Percentiles rank a stretch among this genome's conserved stretches.
phyloP scores from a whole-genome alignment of 1,140 invertebrate genomes.

The Mycetomoellerius zeteki region DNA sequence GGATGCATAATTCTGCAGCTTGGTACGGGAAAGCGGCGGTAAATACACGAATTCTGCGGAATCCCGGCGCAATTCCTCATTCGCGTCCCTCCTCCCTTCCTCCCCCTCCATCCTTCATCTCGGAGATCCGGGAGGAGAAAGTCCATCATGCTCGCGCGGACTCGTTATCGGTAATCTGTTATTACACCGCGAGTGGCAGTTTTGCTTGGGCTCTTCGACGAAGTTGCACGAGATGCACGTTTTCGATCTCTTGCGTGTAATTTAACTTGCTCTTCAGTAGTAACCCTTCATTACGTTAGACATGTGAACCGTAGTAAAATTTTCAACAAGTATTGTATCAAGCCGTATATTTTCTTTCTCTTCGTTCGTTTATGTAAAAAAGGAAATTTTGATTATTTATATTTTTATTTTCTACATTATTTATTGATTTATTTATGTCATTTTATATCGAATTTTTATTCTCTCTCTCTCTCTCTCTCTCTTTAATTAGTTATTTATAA shows the following conservation, averaged over 20 bases:
- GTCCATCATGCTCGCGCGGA: slow-evolving; percentile 38
- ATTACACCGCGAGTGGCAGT: slow-evolving; percentile 43
- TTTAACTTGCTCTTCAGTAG: slow-evolving; percentile 20
- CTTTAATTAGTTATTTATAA: background rate
- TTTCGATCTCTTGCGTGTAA: slow-evolving; percentile 34
- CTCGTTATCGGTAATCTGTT: slow-evolving; percentile 54
- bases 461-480: too few relatives aligned
- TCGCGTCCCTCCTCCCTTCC: background rate
- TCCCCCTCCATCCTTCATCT: too few relatives aligned
- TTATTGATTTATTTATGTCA: background rate
- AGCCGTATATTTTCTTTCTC: background rate
- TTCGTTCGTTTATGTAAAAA: background rate
- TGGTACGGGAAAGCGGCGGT: slow-evolving; percentile 43
- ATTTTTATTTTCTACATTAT: background rate
- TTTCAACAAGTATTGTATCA: background rate
- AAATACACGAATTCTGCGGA: slow-evolving; percentile 54
- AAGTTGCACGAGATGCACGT: slow-evolving; percentile 33
- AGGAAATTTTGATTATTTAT: background rate
- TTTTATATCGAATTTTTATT: background rate
- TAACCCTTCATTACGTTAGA: background rate
- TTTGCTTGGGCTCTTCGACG: background rate
- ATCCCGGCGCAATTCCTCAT: slow-evolving; percentile 51
- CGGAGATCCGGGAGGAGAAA: slow-evolving; percentile 32
- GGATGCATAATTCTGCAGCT: slow-evolving; percentile 61
- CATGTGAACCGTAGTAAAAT: background rate